Base-by-base conservation (phyloP, 2,113 vertebrate species). In the Chloropsis hardwickii region DNA sequence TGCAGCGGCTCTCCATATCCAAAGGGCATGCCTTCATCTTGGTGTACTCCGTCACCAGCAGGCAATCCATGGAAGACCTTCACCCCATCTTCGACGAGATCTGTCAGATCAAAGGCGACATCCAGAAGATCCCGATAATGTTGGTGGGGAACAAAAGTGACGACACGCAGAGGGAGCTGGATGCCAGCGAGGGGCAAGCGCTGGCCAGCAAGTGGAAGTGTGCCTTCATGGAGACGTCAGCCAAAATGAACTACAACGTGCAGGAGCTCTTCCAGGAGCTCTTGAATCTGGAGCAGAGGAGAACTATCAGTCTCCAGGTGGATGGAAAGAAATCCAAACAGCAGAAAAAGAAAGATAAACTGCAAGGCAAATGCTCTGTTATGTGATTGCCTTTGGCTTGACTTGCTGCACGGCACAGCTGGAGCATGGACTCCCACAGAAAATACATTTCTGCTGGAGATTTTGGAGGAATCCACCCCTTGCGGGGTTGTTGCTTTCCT, bases 181-280 rank as follows among this genome's bases (percentile, higher is more conserved):
- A 94, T 25, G 80, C 95, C 35, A 88, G 92, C 12, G 98, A 98
- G 65, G 97, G 97, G 29, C 96, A 97, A n/a, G 93, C 97, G 3
- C 62, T 97, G 14, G 97, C 97, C 67, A 91, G 88, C 64, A 96
- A 96, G 86, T 98, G 98, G 98, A 98, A 97, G 57, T 98, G 98
- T 66, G 95, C 97, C 81, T 98, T 98, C 60, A 95, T 98, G 97
- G 97, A 98, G 94, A 98, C 98, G 0, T 98, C 97, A 0, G 97
- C 97, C 79, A 98, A 98, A 88, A 97, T 88, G 81, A 97, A 97
- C 92, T 95, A 98, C 91, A 98, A 97, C 1, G 97, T 98, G 42
- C 98, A 98, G 86, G 97, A 98, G 91, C 97, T 98, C 65, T 98
- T 98, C 83, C 97, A 97, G 74, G 90, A 97, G 95, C 97, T 98